Base-by-base conservation (phyloP, 2,113 vertebrate species). In the Sitta europaea region DNA sequence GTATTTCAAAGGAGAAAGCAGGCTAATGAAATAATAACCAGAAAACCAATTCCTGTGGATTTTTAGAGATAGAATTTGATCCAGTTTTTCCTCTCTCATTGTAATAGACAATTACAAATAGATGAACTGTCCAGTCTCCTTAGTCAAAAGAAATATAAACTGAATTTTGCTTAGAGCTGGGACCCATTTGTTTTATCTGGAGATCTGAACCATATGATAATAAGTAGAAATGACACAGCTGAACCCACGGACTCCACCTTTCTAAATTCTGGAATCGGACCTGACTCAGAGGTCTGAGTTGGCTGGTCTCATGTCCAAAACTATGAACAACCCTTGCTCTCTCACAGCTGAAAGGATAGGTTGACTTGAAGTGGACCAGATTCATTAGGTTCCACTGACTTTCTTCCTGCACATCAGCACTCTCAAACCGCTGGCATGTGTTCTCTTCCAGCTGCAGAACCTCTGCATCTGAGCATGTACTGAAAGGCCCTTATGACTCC, bases 211-310 rank as follows among this genome's bases (percentile, higher is more conserved):
- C 38, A 25, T 75, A 73, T 85, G 80, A 92, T 33, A 58, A 47
- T 71, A 91, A 94, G 77, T 65, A 88, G 50, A 92, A 95, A 82
- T 76, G 70, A 92, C 54, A 93, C 61, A 81, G 66, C 48, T 79
- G 73, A 22, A 79, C 18, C n/a, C 62, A 89, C 45, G 28, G 73
- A 61, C 67, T 94, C 57, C 38, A 78, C 25, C 53, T 35, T 68
- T 84, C 71, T 82, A 79, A 82, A 66, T 85, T 81, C 74, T 91
- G 54, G 73, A 95, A 82, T 75, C 29, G 76, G 62, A 91, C 40
- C 42, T 1, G 2, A 35, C 35, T 72, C 58, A 53, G n/a, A n/a
- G n/a, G n/a, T n/a, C n/a, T 43, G 51, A 68, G 24, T 73, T 87
- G 66, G 45, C 50, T 76, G 58, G 17, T 86, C 47, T 87, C 22